Evolutionary conservation across 1,140 invertebrate species (phyloP).

Genomic region (Stegodyphus dumicola): DNA sequence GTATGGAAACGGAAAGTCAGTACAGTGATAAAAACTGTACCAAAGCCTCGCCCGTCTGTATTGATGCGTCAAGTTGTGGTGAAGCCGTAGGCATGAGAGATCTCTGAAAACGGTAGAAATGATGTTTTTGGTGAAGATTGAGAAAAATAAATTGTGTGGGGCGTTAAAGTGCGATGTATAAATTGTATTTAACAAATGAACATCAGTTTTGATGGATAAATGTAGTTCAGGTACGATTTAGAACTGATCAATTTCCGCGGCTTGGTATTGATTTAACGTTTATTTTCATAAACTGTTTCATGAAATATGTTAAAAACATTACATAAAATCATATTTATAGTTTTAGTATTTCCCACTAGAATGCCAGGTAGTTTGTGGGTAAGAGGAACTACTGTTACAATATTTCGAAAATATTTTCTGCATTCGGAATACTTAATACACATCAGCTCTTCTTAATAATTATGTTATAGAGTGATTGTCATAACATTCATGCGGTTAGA

Average conservation of each 20-base stretch:
- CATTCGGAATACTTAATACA: too few species aligned
- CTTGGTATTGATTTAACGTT: too few species aligned
- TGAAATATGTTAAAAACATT: too few species aligned
- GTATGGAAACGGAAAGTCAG: constrained; percentile 16
- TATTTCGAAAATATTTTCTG: too few species aligned
- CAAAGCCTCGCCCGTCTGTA: constrained; percentile 58
- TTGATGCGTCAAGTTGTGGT: constrained; percentile 49
- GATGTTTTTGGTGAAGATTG: neutral
- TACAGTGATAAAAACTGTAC: constrained; percentile 45
- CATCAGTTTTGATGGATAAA: constrained; percentile 58
- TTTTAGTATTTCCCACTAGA: too few species aligned
- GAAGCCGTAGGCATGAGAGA: constrained; percentile 54
- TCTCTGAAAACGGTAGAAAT: constrained; percentile 41
- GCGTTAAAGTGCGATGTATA: constrained; percentile 25
- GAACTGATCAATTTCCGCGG: neutral
- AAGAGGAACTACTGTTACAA: too few species aligned
- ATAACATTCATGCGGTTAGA: too few species aligned
- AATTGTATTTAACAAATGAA: constrained; percentile 47
- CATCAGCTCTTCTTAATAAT: too few species aligned
- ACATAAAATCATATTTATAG: too few species aligned
- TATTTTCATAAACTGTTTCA: too few species aligned
- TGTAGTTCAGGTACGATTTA: constrained; percentile 49
- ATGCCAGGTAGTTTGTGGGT: too few species aligned
- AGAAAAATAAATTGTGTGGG: constrained; percentile 1
- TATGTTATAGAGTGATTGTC: too few species aligned